Conservation (phyloP, 2,888 invertebrate genomes). For the Drosophila neonasuta region DNA sequence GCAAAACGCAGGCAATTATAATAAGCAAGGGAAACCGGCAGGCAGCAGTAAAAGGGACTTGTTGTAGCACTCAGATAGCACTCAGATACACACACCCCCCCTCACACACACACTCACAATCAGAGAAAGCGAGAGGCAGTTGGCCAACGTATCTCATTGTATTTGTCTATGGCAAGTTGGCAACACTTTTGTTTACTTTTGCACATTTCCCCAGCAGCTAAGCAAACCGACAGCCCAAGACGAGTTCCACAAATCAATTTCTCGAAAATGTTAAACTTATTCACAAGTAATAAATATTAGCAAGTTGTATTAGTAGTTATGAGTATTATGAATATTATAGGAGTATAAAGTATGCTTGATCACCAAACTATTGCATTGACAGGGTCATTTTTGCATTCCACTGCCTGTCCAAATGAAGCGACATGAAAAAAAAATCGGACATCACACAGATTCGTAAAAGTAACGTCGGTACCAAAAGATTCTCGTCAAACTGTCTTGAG, state of each 20-base stretch:
- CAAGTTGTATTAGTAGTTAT: too few species aligned
- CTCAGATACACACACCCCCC: slow-evolving; percentile 31
- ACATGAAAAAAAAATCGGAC: too few species aligned
- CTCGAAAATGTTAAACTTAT: background rate
- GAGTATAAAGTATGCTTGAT: too few species aligned
- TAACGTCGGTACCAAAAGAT: too few species aligned
- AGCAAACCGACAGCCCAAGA: slow-evolving; percentile 21
- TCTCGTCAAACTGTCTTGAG: too few species aligned
- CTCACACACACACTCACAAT: slow-evolving; percentile 11
- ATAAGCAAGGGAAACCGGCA: slow-evolving; percentile 58
- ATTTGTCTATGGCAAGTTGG: slow-evolving; percentile 70
- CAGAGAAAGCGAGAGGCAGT: slow-evolving; percentile 7
- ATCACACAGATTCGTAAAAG: too few species aligned
- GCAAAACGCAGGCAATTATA: slow-evolving; percentile 72
- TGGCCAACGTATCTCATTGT: slow-evolving; percentile 51
- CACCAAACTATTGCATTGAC: too few species aligned
- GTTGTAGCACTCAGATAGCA: slow-evolving; percentile 55
- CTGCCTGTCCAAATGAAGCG: too few species aligned
- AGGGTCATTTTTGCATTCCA: too few species aligned
- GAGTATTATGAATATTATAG: too few species aligned
- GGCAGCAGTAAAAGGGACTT: slow-evolving; percentile 57
- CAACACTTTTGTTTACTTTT: slow-evolving; percentile 78
- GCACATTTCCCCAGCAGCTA: slow-evolving; percentile 61
- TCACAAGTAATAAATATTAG: too few species aligned
- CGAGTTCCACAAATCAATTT: slow-evolving; percentile 32